Base-by-base conservation (phyloP, 2,113 vertebrate genomes). In the Osmerus eperlanus region DNA sequence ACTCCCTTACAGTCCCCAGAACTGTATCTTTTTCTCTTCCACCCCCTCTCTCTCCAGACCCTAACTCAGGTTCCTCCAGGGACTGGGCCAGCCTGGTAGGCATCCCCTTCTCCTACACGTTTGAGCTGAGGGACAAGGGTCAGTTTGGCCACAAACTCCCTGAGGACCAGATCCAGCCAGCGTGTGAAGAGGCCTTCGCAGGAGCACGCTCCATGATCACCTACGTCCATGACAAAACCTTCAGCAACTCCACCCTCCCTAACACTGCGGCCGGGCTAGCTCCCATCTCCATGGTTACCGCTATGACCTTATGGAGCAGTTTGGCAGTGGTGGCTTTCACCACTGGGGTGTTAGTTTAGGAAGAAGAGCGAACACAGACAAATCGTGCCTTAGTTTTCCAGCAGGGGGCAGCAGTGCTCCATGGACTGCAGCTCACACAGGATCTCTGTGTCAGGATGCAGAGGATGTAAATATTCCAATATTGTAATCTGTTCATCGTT, bases 101-200 rank as follows among this genome's bases (percentile, higher is more conserved):
- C 59, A 93, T 94, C 68, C 89, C 88, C 0, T 89, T 93, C 81
- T 88, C 88, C 61, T 94, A 89, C 52, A 93, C 91, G 0, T 93
- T 93, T 74, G 91, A 94, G 72, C 88, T 93, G 71, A 83, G 87
- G 77, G 92, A 93, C 86, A 89, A 36, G 0, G 91, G 89, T n/a
- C 70, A 83, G 51, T 1, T 90, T 0, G 81, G 85, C 51, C 91
- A 94, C 79, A 0, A 86, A 62, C 85, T 94, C 21, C 92, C 90
- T 0, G 3, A 86, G 63, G 11, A 85, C 1, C 92, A 92, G 88
- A 95, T 93, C 71, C 85, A 92, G 82, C 84, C 91, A n/a, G 89
- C 89, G 0, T 93, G 92, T 53, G 89, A 94, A 79, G 92, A 95
- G 74, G 89, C 86, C 32, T 89, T 87, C 84, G 69, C 73, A 5